These are phyloP conservation scores for Pampusana beccarii DNA, from an alignment of 2,113 vertebrate species.

Conservation along the genomic window DNA sequence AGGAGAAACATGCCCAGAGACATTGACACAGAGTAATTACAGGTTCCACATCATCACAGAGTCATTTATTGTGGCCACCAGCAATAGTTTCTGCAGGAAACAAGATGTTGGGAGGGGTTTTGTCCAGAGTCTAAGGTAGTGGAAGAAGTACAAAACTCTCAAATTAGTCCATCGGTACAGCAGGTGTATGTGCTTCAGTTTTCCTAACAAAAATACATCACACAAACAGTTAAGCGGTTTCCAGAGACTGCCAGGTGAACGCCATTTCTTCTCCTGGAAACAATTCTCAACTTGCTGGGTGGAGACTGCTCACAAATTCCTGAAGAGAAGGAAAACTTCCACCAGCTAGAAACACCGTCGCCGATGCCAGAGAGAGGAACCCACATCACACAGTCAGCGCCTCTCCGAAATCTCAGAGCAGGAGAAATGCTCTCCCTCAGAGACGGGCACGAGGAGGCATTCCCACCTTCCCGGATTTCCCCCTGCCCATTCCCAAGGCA, in stretches of 20 bases:
- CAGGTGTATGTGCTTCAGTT: not conserved
- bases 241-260: constrained; percentile 41
- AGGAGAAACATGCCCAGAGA: not conserved
- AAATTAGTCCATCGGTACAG: not conserved
- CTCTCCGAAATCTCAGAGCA: not conserved
- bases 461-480: not conserved
- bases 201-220: not conserved
- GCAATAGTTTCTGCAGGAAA: constrained; percentile 41
- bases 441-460: not conserved
- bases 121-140: not conserved
- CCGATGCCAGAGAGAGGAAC: not conserved
- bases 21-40: constrained; percentile 56
- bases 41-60: constrained; percentile 26
- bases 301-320: constrained; percentile 57
- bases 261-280: constrained; percentile 33
- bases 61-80: constrained; percentile 32
- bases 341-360: not conserved
- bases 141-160: not conserved
- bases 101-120: not conserved
- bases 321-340: constrained; percentile 42
- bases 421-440: not conserved
- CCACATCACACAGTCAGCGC: not conserved
- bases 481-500: not conserved
- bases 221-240: constrained; percentile 38
- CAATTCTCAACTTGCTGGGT: constrained; percentile 33